Evolutionary conservation across 2,113 vertebrate species (phyloP), one percentile per base, ranked within the genome.

Genomic region (Tor tambroides): DNA sequence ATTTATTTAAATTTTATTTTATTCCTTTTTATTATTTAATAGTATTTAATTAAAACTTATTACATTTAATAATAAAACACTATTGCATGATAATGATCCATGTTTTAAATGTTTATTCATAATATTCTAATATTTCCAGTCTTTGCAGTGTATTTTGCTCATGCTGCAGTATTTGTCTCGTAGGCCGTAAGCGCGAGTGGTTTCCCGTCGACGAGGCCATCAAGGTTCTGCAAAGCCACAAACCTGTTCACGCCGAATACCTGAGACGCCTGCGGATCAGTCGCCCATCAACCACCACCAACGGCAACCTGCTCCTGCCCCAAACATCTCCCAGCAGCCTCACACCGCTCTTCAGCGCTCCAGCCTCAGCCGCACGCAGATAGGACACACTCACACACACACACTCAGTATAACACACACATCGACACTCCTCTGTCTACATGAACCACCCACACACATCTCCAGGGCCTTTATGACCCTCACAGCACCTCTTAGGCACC

Each of bases 101-200:
- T 75, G 8, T 72, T 32, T 6, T 4, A 38, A 38, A 21, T 21
- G 19, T 17, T 30, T 30, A 2, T 54, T 56, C 8, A 54, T 67
- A 30, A 69, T 4, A 19, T 32, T 9, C 65, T 69, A 69, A 69
- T 69, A 32, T 69, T 4, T 32, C 7, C 15, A 9, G 4, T 7
- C 1, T 32, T 19, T 32, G 6, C 28, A 35, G 7, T 71, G 67
- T 21, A 5, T 71, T 38, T 79, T 4, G 11, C 46, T 56, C 35
- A 54, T 23, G 21, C 32, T 79, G 59, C 76, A 93, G 19, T 92
- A 86, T 88, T 90, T 91, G 91, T 92, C 79, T 93, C 90, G 30
- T 94, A 99, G 98, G 98, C 91, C 97, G 98, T 89, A 99, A 99
- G 95, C 95, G 98, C 92, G 96, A 98, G 92, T 99, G 98, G 98